Evolutionary conservation across 2,888 invertebrate species (phyloP).

Genomic region (Dasysyrphus albostriatus): DNA sequence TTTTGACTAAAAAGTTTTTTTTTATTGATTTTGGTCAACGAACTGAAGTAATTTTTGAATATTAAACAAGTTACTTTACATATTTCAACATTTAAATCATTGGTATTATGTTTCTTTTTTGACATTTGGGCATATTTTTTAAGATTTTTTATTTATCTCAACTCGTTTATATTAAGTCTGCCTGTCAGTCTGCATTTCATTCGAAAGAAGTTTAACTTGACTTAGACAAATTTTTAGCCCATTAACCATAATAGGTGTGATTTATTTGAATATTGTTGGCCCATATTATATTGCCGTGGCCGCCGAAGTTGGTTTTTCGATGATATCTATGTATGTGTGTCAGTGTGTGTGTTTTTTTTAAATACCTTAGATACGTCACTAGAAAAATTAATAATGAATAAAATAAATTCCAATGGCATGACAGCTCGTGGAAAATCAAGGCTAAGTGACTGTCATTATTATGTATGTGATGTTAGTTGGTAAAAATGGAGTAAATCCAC

Average conservation of each 20-base stretch:
- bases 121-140: constrained; percentile 1
- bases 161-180: constrained; percentile 11
- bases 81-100: constrained; percentile 22
- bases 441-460: no score
- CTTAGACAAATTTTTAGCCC: constrained; percentile 6
- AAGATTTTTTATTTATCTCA: not conserved
- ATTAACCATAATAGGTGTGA: constrained; percentile 1
- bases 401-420: no score
- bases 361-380: no score
- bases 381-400: no score
- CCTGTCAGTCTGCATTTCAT: constrained; percentile 9
- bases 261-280: not conserved
- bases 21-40: constrained; percentile 13
- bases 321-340: no score
- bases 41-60: constrained; percentile 17
- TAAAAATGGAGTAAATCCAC: no score
- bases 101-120: constrained; percentile 11
- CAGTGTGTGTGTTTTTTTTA: no score
- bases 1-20: not conserved
- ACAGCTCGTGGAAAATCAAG: no score
- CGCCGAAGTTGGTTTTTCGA: no score
- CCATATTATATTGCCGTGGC: not conserved
- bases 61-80: constrained; percentile 1
- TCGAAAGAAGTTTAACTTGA: not conserved
- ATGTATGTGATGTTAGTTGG: no score